phyloP scores from a whole-genome alignment of 2,113 vertebrate species.

The Sprattus sprattus region DNA sequence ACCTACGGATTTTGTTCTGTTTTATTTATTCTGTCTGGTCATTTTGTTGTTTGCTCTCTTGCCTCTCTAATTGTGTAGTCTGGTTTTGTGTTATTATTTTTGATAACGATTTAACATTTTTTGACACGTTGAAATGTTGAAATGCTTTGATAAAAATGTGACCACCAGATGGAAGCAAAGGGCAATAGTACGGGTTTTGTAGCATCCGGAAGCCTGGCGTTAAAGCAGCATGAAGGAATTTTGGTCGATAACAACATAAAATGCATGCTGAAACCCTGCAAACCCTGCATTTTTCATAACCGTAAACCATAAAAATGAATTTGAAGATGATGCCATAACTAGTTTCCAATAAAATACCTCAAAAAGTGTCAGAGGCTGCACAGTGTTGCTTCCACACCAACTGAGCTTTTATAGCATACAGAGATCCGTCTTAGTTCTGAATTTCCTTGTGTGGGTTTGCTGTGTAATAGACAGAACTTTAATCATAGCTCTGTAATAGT shows the following conservation, averaged over 20 bases:
- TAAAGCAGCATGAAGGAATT: not conserved
- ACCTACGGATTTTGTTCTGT: too few species aligned
- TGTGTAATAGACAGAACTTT: not conserved
- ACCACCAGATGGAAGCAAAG: not conserved
- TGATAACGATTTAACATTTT: not conserved
- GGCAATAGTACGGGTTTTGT: not conserved
- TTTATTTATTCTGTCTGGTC: too few species aligned
- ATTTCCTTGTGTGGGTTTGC: not conserved
- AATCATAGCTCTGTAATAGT: not conserved
- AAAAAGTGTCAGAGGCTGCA: too few species aligned
- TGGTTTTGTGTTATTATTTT: too few species aligned
- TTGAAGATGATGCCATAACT: too few species aligned
- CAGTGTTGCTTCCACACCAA: not conserved
- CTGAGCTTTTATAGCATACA: not conserved
- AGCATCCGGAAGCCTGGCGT: not conserved
- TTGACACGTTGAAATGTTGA: not conserved
- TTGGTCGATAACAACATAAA: not conserved
- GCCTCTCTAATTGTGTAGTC: too few species aligned
- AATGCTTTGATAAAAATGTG: not conserved
- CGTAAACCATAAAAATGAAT: too few species aligned
- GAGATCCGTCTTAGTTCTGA: not conserved
- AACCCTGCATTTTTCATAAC: too few species aligned
- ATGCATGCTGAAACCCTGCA: too few species aligned
- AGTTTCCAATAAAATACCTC: too few species aligned
- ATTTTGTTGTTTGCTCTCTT: too few species aligned